Evolutionary conservation across 2,797 vertebrate genomes (phyloP), one percentile per base, ranked within the genome.

Genomic region (Pterois miles): DNA sequence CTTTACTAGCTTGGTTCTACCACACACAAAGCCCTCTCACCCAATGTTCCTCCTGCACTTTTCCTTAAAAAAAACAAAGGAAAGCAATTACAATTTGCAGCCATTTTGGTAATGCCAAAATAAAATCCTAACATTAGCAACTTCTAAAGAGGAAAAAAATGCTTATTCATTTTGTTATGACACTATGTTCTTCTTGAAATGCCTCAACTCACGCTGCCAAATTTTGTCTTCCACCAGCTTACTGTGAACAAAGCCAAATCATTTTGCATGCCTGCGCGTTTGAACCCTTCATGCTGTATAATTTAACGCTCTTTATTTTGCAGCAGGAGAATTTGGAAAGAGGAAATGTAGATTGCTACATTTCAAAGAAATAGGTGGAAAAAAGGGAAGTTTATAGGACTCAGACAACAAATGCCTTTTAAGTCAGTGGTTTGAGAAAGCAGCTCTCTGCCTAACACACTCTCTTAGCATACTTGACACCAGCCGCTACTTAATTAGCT

Each of bases 71-170:
- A 46, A 10, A 40, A 88, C 90, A 92, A 92, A 86, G 94, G 92
- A 93, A 93, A 94, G 94, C 96, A 94, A 96, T 96, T 96, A 95
- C 93, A 93, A 93, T 94, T 94, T 95, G 90, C 72, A 91, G 92
- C 91, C 91, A 93, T 93, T 95, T 91, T 73, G 94, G 90, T 94
- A 33, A 75, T 54, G 78, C 57, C 72, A 75, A 87, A 86, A 86
- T 80, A 95, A 96, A 96, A 95, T 93, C 94, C 93, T 94, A 94
- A 95, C 91, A 59, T 95, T 94, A 94, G 93, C 88, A 88, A 91
- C 93, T 94, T 95, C 91, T 95, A 93, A 93, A 93, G 93, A 94
- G 53, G 34, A 63, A 70, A 94, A 93, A 94, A 95, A 94, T 88
- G 94, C 95, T 94, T 91, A 95, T 96, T 95, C 91, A 94, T 95